Evolutionary conservation across 1,140 invertebrate genomes (phyloP).

Genomic region (Steinernema khuongi): DNA sequence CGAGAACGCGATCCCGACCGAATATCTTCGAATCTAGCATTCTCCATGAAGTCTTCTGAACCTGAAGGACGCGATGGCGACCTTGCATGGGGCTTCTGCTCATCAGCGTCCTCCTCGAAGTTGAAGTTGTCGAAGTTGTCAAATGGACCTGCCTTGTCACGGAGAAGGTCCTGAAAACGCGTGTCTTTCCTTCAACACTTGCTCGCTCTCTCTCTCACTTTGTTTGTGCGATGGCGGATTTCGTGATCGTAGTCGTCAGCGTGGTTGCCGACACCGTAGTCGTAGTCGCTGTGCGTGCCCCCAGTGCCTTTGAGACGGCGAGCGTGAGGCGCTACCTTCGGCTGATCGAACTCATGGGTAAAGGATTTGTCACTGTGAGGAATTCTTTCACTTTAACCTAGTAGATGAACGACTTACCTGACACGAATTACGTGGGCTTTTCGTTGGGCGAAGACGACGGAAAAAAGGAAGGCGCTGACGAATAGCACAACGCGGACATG

Average conservation of each 20-base stretch:
- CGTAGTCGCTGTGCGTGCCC: not conserved
- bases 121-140: slow-evolving; percentile 13
- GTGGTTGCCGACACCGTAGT: not conserved
- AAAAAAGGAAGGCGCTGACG: slow-evolving; percentile 11
- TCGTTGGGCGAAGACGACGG: slow-evolving; percentile 8
- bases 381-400: not conserved
- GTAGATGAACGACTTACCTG: not conserved
- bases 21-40: not conserved
- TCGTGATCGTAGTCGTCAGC: slow-evolving; percentile 1
- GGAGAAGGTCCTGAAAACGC: not conserved
- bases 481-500: not conserved
- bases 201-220: not conserved
- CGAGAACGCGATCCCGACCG: too few species aligned
- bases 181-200: not conserved
- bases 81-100: not conserved
- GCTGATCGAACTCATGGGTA: not conserved
- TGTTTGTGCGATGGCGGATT: not conserved
- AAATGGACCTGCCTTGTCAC: not conserved
- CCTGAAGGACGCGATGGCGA: not conserved
- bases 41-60: not conserved
- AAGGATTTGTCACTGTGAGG: not conserved
- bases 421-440: not conserved
- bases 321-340: not conserved
- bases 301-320: not conserved
- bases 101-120: not conserved